These are phyloP conservation scores for Donacobius atricapilla DNA, from an alignment of 2,113 vertebrate species.

Conservation along the genomic window DNA sequence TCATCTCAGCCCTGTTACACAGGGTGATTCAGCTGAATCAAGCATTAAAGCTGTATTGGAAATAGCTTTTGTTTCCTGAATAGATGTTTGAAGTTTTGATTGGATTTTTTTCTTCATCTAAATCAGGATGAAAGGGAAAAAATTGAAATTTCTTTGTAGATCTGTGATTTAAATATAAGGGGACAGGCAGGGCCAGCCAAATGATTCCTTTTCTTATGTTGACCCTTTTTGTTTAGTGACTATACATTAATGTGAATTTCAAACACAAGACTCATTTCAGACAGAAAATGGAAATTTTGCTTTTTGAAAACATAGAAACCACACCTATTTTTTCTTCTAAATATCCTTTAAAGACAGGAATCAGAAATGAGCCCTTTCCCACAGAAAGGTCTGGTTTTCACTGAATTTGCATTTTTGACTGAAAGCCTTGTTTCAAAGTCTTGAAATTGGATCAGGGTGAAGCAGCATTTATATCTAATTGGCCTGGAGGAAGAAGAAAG, in stretches of 20 bases:
- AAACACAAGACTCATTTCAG: background rate
- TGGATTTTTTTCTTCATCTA: background rate
- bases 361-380: constrained; percentile 44
- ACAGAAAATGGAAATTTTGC: constrained; percentile 50
- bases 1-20: background rate
- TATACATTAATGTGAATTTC: background rate
- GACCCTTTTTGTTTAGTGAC: background rate
- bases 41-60: background rate
- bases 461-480: constrained; percentile 48
- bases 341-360: constrained; percentile 17
- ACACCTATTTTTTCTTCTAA: constrained; percentile 39
- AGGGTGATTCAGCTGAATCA: background rate
- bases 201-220: background rate
- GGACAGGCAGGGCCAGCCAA: background rate
- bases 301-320: constrained; percentile 46
- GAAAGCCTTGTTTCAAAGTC: constrained; percentile 49
- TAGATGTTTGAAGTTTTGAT: background rate
- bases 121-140: constrained; percentile 11
- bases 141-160: background rate
- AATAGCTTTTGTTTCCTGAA: background rate
- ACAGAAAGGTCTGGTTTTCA: constrained; percentile 49
- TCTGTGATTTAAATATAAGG: background rate
- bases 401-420: constrained; percentile 59
- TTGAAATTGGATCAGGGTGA: constrained; percentile 38
- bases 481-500: constrained; percentile 46